Evolutionary conservation across 2,113 vertebrate species (phyloP), one percentile per base, ranked within the genome.

Genomic region (Leucopsar rothschildi): DNA sequence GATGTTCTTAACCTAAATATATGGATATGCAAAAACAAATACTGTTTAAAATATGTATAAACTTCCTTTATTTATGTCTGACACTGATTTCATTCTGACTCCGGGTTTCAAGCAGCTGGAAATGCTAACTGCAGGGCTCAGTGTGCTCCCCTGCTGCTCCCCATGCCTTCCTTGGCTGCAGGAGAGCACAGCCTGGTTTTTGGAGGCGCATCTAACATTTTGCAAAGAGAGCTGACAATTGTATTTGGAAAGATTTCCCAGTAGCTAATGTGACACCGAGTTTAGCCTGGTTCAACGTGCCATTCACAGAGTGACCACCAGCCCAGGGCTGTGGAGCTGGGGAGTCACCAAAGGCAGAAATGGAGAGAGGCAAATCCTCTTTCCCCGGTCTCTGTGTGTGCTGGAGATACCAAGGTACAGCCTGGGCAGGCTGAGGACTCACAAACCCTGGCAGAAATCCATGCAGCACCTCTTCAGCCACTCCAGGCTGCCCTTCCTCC

Each of bases 51-150:
- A 94, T 90, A 94, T 65, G 55, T 84, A 90, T 96, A 96, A 96
- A 97, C 90, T 95, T 97, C 95, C 95, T 95, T 85, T 97, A 95
- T 97, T 97, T 97, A 90, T 85, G 95, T 95, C 96, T 97, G 77
- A 93, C 29, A 44, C 53, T 81, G 82, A 77, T 94, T 90, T 70
- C 55, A 56, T 78, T 92, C 47, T 57, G 61, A 87, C 77, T 75
- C 44, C 63, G 89, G 73, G 66, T 93, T 96, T 92, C 17, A 25
- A 61, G 81, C 96, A 96, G 92, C 93, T 96, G 92, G 63, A 84
- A 91, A 77, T 68, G 75, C 22, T n/a, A 52, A 49, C 40, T 78
- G 18, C 49, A 59, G 80, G 56, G 66, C 45, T 72, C 31, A 5
- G 12, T 42, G 42, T 63, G 24, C 44, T 76, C 53, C 39, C 33